Conservation (phyloP, 2,113 vertebrate genomes). For the Eclectus roratus region DNA sequence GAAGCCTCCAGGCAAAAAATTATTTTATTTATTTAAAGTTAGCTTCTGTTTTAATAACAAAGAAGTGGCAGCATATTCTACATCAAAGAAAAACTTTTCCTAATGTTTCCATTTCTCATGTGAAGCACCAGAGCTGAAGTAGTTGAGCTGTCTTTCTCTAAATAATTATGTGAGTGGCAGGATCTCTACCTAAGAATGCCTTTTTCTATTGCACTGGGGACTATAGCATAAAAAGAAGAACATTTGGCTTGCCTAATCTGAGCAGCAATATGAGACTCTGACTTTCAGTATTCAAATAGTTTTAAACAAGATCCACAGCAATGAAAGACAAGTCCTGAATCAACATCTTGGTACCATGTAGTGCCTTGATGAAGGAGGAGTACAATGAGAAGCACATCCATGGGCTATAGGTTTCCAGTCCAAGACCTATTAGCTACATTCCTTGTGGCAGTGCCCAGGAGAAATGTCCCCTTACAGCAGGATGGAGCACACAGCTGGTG, state of each 20-base stretch:
- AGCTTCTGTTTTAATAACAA: slow-evolving; percentile 77
- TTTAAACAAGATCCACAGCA: slow-evolving; percentile 17
- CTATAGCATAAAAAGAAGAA: slow-evolving; percentile 23
- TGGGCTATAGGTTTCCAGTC: not conserved
- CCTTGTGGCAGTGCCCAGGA: not conserved
- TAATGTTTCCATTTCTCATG: slow-evolving; percentile 73
- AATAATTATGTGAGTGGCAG: slow-evolving; percentile 52
- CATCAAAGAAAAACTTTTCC: slow-evolving; percentile 75
- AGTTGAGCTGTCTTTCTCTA: slow-evolving; percentile 47
- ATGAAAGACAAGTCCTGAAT: not conserved
- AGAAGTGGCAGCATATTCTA: slow-evolving; percentile 70
- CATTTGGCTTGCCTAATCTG: slow-evolving; percentile 24
- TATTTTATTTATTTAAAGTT: slow-evolving; percentile 84
- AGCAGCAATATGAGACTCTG: not conserved
- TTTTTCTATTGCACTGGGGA: slow-evolving; percentile 60
- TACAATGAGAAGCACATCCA: not conserved
- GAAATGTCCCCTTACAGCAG: not conserved
- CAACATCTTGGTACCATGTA: not conserved
- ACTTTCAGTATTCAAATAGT: slow-evolving; percentile 27
- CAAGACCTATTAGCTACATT: not conserved
- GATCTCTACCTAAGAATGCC: slow-evolving; percentile 57
- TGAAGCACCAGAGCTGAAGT: slow-evolving; percentile 54
- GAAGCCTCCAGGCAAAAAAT: slow-evolving; percentile 75
- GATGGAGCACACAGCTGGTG: not conserved
- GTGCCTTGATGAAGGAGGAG: not conserved